Evolutionary conservation across 2,113 vertebrate genomes (phyloP), one percentile per base, ranked within the genome.

Genomic region (Naja naja): DNA sequence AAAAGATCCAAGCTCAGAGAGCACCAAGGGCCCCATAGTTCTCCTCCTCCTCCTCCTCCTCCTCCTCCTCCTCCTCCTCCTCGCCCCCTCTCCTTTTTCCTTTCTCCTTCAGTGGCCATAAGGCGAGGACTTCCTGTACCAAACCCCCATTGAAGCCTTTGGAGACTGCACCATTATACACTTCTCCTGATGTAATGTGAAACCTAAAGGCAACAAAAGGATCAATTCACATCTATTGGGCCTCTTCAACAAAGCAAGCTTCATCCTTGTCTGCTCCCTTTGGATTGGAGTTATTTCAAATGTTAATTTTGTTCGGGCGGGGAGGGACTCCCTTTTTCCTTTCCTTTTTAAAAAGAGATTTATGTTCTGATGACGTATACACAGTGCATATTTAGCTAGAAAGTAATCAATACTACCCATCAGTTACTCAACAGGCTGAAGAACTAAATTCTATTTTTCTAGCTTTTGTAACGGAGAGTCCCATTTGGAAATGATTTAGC

Each of bases 271-370:
- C 60, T 64, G 60, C 11, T 64, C 30, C 60, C 11, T 30, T 64
- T 64, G 60, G 60, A 64, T 22, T 4, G 27, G 30, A 64, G 60
- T 4, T n/a, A 14, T 64, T 64, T 64, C 60, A 64, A 30, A 64
- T 64, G 11, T n/a, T 64, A 64, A 64, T 64, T n/a, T n/a, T 64
- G 27, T 64, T 30, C 30, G 30, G 4, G 43, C 43, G 43, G 43
- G 1, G 47, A 1, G 1, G 0, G 0, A 64, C 60, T 14, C 60
- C 11, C 27, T 2, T 64, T 64, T 64, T 2, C 60, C 0, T n/a
- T n/a, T 64, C 11, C 27, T 64, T 64, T 64, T 64, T 5, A 58
- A n/a, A 64, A 64, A 64, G 60, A n/a, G 27, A 69, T n/a, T 69
- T 69, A n/a, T 69, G 60, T 14, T 69, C 60, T 69, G 11, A 2